Percentiles rank a stretch among this genome's conserved stretches.
Conservation (phyloP, 2,888 invertebrate genomes). For the Epirrhoe alternata region DNA sequence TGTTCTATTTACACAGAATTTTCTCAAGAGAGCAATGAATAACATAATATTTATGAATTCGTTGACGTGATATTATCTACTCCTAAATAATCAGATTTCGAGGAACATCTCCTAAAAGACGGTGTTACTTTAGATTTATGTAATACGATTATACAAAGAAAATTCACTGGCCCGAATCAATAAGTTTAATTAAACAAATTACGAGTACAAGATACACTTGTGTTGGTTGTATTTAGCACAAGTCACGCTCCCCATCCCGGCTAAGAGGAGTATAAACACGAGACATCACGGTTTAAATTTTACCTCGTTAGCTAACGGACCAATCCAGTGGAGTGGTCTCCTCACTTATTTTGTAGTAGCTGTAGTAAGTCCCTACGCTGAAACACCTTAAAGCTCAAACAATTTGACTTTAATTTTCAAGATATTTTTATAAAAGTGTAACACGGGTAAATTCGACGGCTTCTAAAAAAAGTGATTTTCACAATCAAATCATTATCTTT, state of each 20-base stretch:
- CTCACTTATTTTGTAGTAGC: background rate
- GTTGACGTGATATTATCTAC: background rate
- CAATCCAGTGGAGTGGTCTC: constrained; percentile 17
- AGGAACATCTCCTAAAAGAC: too few species aligned
- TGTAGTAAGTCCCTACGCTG: background rate
- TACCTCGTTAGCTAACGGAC: constrained; percentile 3
- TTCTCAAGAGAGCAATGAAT: background rate
- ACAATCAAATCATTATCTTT: too few species aligned
- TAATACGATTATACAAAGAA: too few species aligned
- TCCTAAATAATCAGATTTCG: background rate
- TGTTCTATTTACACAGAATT: background rate
- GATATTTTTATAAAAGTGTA: background rate
- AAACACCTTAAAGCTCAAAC: background rate
- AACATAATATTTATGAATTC: background rate
- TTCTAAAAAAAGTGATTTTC: too few species aligned
- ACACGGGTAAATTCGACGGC: too few species aligned
- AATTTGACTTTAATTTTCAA: background rate
- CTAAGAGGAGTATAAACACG: constrained; percentile 14
- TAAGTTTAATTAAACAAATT: constrained; percentile 47
- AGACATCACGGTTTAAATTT: constrained; percentile 11
- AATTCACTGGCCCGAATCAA: background rate
- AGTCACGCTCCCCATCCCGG: constrained; percentile 35
- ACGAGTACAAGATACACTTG: constrained; percentile 38
- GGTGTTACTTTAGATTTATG: too few species aligned
- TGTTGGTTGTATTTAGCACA: constrained; percentile 35